Conservation (phyloP, 2,888 invertebrate genomes). For the Catocala sponsa region DNA sequence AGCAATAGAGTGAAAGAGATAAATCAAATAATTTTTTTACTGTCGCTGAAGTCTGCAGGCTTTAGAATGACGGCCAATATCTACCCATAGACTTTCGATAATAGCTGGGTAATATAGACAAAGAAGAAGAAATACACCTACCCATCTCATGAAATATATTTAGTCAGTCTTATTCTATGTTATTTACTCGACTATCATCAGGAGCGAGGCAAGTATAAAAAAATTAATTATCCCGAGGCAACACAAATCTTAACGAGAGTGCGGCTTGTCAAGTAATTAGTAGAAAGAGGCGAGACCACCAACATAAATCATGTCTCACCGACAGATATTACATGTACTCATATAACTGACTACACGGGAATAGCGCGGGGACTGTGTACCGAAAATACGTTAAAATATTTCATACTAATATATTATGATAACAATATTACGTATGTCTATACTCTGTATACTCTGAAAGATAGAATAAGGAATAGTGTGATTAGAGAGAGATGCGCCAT, state of each 20-base stretch:
- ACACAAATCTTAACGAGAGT: conserved; percentile 62
- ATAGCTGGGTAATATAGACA: no score
- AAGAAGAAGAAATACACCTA: no score
- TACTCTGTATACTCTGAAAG: no score
- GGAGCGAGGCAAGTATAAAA: conserved; percentile 29
- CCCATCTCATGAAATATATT: not conserved
- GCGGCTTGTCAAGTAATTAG: conserved; percentile 67
- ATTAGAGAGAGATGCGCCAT: no score
- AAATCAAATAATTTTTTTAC: no score
- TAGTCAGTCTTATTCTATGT: not conserved
- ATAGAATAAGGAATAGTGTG: no score
- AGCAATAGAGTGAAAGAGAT: no score
- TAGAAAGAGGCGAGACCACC: conserved; percentile 57
- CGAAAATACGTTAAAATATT: conserved; percentile 19
- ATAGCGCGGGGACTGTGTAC: conserved; percentile 26
- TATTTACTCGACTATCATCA: conserved; percentile 15
- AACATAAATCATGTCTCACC: conserved; percentile 63
- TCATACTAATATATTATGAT: no score
- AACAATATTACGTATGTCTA: conserved; percentile 32
- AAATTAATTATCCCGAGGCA: conserved; percentile 49
- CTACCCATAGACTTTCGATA: no score
- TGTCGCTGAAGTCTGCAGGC: no score
- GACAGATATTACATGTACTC: conserved; percentile 37
- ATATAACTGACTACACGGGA: conserved; percentile 14
- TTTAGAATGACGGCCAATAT: no score